phyloP scores from a whole-genome alignment of 2,797 vertebrate species.

The Etheostoma nigrum region DNA sequence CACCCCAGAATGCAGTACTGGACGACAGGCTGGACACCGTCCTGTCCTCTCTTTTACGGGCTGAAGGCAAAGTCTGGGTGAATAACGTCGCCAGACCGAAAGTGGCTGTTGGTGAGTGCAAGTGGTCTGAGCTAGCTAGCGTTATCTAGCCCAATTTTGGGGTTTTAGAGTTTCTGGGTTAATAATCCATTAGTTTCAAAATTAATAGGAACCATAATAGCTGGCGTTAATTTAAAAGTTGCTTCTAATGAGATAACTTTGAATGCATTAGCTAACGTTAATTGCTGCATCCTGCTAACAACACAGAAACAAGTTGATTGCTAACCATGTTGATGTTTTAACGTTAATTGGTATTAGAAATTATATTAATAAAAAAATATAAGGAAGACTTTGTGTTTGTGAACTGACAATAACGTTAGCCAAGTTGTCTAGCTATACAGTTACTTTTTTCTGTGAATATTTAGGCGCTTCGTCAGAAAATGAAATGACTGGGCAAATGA shows the following conservation, averaged over 20 bases:
- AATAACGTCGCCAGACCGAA: constrained; percentile 76
- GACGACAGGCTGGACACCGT: constrained; percentile 85
- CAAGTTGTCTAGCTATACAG: background rate
- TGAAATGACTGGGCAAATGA: constrained; percentile 1
- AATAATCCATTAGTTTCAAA: background rate
- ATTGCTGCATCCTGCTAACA: background rate
- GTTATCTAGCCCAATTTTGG: background rate
- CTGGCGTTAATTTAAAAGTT: background rate
- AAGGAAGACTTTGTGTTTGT: no score
- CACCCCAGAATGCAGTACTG: constrained; percentile 71
- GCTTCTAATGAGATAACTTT: background rate
- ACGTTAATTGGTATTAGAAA: background rate
- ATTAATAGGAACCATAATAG: rapidly evolving
- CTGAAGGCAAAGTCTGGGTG: constrained; percentile 85
- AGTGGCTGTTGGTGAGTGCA: constrained; percentile 86
- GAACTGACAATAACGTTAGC: no score
- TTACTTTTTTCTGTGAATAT: background rate
- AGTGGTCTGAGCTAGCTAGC: constrained; percentile 30
- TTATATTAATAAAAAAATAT: background rate
- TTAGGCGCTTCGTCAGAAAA: background rate
- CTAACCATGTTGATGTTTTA: background rate
- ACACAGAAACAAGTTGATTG: background rate
- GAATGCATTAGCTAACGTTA: background rate
- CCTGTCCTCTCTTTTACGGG: constrained; percentile 86
- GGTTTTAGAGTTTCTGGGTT: background rate